Conservation (phyloP, 2,888 invertebrate species). For the Dolichopus griseipennis region DNA sequence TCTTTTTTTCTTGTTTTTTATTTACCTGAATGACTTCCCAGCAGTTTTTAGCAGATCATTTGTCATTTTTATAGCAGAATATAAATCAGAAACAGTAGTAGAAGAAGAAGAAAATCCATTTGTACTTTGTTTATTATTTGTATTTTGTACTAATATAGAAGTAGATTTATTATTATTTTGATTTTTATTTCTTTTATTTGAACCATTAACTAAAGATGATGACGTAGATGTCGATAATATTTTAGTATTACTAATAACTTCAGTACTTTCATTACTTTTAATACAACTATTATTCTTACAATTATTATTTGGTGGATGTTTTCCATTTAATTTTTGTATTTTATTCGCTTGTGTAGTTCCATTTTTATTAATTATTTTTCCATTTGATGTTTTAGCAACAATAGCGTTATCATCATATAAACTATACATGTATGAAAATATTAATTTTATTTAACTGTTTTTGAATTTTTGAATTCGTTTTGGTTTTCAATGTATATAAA, state of each 20-base stretch:
- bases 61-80: conserved; percentile 14
- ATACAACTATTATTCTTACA: conserved; percentile 17
- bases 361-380: background rate
- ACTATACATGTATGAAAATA: background rate
- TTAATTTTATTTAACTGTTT: background rate
- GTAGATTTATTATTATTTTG: background rate
- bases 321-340: background rate
- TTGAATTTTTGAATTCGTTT: too few species aligned
- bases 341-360: conserved; percentile 10
- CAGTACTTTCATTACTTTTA: conserved; percentile 13
- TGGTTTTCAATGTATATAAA: background rate
- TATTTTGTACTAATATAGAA: conserved; percentile 30
- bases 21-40: conserved; percentile 46
- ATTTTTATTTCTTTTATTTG: background rate
- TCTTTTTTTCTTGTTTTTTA: conserved; percentile 20
- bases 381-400: background rate
- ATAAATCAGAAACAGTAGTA: conserved; percentile 22
- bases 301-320: conserved; percentile 24
- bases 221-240: conserved; percentile 12
- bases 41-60: conserved; percentile 42
- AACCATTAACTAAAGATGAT: background rate
- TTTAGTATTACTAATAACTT: background rate
- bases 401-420: background rate
- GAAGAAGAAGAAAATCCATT: conserved; percentile 24
- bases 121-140: conserved; percentile 34